Percentiles rank a stretch among this genome's conserved stretches.
phyloP scores from a whole-genome alignment of 2,113 vertebrate genomes.

The Neopipo cinnamomea region DNA sequence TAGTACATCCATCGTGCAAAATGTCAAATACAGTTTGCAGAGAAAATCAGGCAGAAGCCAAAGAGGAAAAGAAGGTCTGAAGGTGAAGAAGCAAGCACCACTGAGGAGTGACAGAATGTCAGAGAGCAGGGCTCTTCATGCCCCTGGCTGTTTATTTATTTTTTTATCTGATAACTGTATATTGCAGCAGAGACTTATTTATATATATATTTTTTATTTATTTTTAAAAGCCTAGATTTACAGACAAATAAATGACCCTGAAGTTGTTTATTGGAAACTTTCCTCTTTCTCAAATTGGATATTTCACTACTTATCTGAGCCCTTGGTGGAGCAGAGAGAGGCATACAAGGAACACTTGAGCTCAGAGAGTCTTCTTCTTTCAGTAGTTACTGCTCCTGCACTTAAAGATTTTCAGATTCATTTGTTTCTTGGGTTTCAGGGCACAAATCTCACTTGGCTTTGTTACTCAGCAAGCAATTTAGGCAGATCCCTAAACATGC shows the following conservation, averaged over 20 bases:
- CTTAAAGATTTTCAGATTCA: background rate
- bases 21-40: slow-evolving; percentile 9
- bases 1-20: background rate
- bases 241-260: background rate
- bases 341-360: background rate
- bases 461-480: background rate
- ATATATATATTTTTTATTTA: background rate
- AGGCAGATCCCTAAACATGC: background rate
- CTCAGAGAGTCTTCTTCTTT: background rate
- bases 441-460: background rate
- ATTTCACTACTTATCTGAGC: background rate
- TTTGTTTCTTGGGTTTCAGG: background rate
- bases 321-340: background rate
- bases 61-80: slow-evolving; percentile 15
- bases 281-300: background rate
- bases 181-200: background rate
- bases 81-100: slow-evolving; percentile 7
- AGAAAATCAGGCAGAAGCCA: slow-evolving; percentile 17
- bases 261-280: background rate
- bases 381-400: background rate
- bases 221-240: background rate
- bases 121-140: background rate
- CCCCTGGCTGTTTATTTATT: background rate
- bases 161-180: background rate
- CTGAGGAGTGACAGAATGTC: slow-evolving; percentile 18